A percentile compares a stretch with the other conserved stretches of the same genome.
Conservation (phyloP, 2,113 vertebrate genomes). For the Octodon degus region DNA sequence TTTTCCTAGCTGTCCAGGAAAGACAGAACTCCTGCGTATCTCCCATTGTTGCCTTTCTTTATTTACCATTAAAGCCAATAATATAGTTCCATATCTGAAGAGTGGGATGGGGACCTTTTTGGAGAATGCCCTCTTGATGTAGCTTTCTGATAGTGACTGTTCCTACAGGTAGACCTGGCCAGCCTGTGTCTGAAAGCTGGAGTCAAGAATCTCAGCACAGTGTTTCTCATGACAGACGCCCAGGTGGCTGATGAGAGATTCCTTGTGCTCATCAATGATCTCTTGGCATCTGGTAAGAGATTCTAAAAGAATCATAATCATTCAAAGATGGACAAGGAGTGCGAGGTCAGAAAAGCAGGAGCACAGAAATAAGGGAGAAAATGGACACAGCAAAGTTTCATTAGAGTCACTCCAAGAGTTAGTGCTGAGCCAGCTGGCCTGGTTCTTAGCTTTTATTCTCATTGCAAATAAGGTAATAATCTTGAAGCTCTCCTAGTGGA, state of each 20-base stretch:
- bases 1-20: background rate
- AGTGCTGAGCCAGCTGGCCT: background rate
- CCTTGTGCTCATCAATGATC: conserved; percentile 96
- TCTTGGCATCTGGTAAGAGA: conserved; percentile 93
- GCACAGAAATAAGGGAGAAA: background rate
- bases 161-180: conserved; percentile 90
- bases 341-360: background rate
- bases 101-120: background rate
- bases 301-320: background rate
- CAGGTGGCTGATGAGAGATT: conserved; percentile 96
- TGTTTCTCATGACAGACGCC: conserved; percentile 94
- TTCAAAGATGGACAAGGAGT: background rate
- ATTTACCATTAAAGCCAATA: background rate
- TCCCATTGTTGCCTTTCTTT: background rate
- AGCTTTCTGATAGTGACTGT: background rate
- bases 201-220: conserved; percentile 92
- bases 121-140: background rate
- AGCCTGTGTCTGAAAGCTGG: conserved; percentile 93
- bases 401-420: background rate
- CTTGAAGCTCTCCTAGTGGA: background rate
- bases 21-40: background rate
- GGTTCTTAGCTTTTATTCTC: background rate
- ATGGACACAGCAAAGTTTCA: background rate
- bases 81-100: background rate
- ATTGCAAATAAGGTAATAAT: background rate